Evolutionary conservation across 1,140 invertebrate genomes (phyloP).

Genomic region (Helicorthomorpha holstii): DNA sequence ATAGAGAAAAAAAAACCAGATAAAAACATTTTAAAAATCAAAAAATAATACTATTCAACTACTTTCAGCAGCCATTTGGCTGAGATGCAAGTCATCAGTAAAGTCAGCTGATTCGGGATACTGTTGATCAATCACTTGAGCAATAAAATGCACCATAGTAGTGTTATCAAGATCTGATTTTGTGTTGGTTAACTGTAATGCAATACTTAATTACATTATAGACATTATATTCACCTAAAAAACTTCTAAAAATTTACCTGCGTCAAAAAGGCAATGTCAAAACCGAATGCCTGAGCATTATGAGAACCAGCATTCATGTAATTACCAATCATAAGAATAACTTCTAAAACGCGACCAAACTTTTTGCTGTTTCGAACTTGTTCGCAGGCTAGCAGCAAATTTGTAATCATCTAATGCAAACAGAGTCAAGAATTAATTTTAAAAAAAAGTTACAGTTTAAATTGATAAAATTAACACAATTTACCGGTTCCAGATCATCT

Average conservation of each 20-base stretch:
- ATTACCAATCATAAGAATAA: slow-evolving; percentile 84
- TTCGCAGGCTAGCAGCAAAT: slow-evolving; percentile 85
- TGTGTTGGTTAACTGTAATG: slow-evolving; percentile 65
- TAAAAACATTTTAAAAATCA: too few relatives aligned
- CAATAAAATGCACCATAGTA: slow-evolving; percentile 83
- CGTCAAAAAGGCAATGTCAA: slow-evolving; percentile 88
- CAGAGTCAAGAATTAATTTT: slow-evolving; percentile 7
- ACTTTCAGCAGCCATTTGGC: slow-evolving; percentile 34
- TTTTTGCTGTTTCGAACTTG: slow-evolving; percentile 79
- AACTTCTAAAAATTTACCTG: slow-evolving; percentile 41
- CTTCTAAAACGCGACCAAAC: slow-evolving; percentile 72
- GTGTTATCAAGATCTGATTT: slow-evolving; percentile 85
- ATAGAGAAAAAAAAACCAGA: too few relatives aligned
- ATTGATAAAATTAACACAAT: slow-evolving; percentile 18
- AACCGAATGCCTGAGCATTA: slow-evolving; percentile 84
- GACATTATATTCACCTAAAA: background rate
- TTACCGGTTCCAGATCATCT: slow-evolving; percentile 77
- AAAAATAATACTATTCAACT: background rate
- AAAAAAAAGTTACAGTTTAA: background rate
- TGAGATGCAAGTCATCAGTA: slow-evolving; percentile 68
- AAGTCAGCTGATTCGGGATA: slow-evolving; percentile 70
- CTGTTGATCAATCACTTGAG: slow-evolving; percentile 69
- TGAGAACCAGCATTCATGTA: slow-evolving; percentile 88
- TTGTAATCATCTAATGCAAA: slow-evolving; percentile 59
- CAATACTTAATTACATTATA: too few relatives aligned